Base-by-base conservation (phyloP, 2,888 invertebrate genomes). In the Pachycephus smyrnensis region DNA sequence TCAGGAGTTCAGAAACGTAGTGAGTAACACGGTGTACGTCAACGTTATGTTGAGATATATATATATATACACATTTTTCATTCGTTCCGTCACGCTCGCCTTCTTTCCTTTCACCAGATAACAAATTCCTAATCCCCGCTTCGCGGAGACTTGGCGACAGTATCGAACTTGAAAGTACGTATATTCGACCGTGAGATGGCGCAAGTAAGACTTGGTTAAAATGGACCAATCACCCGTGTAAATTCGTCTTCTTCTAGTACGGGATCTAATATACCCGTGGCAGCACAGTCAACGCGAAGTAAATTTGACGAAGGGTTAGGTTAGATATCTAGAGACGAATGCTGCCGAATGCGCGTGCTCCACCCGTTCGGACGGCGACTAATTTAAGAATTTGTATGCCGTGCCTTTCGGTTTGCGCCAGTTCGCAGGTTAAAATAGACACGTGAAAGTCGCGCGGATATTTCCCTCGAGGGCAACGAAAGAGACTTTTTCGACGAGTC, bases 401-500 rank as follows among this genome's bases (percentile, higher is more conserved):
- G 86, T 84, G 85, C 84, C 83, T 86, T 87, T 87, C 82, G 87
- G 84, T 89, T 89, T 90, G 89, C 88, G 87, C 89, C 89, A 90
- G 90, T 89, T 89, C 87, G 86, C 85, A 86, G 87, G 89, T 89
- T 90, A 90, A 90, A 90, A 90, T 90, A 90, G 90, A 88, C 85
- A 86, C 87, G 89, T 86, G 90, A 90, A 90, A 89, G 89, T 88
- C 87, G 86, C 85, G 86, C 83, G 84, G 79, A 82, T 75, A 68
- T 71, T 82, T 79, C 77, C 78, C 79, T 73, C n/a, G 75, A 73
- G 80, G 75, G 77, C 79, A 69, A 55, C 71, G 36, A 36, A 73
- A 79, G 23, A 55, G 40, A 40, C 37, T 68, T 75, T 75, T 73
- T 68, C 30, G 68, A 75, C 32, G 31, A 32, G 12, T 31, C 30